phyloP scores from a whole-genome alignment of 2,888 invertebrate genomes.

The Stenolophus ochropezus region DNA sequence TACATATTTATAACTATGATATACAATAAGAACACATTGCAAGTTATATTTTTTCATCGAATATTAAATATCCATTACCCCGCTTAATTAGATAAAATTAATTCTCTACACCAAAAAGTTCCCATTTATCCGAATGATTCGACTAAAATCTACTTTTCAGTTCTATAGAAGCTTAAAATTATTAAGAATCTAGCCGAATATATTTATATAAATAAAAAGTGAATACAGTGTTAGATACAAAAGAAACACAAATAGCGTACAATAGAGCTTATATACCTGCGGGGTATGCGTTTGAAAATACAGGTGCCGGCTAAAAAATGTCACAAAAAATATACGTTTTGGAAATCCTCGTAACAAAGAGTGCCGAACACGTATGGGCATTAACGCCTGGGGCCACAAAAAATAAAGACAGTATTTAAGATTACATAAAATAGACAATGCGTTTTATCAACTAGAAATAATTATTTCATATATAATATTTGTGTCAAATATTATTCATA shows the following conservation, averaged over 20 bases:
- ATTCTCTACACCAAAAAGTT: not conserved
- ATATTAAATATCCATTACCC: slow-evolving; percentile 12
- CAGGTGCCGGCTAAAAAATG: slow-evolving; percentile 49
- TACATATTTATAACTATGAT: not conserved
- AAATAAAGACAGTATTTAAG: not conserved
- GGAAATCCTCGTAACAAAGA: slow-evolving; percentile 47
- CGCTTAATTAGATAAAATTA: slow-evolving; percentile 10
- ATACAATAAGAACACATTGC: slow-evolving; percentile 1
- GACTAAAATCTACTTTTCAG: slow-evolving; percentile 4
- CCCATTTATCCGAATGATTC: slow-evolving; percentile 21
- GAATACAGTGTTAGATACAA: slow-evolving; percentile 20
- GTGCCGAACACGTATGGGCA: slow-evolving; percentile 41
- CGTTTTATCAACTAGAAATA: not conserved
- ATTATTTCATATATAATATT: no score
- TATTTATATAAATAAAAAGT: slow-evolving; percentile 50
- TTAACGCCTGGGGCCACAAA: slow-evolving; percentile 39
- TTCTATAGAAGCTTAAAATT: slow-evolving; percentile 26
- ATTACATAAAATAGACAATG: not conserved
- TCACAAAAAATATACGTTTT: slow-evolving; percentile 42
- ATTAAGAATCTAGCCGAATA: slow-evolving; percentile 15
- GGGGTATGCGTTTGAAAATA: slow-evolving; percentile 38
- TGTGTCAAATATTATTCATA: no score
- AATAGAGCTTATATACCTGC: slow-evolving; percentile 48
- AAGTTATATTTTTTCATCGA: not conserved
- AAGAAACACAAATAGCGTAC: slow-evolving; percentile 50